A percentile compares a stretch with the other conserved stretches of the same genome.
Evolutionary conservation across 2,797 vertebrate genomes (phyloP).

Genomic region (Danio choprae): DNA sequence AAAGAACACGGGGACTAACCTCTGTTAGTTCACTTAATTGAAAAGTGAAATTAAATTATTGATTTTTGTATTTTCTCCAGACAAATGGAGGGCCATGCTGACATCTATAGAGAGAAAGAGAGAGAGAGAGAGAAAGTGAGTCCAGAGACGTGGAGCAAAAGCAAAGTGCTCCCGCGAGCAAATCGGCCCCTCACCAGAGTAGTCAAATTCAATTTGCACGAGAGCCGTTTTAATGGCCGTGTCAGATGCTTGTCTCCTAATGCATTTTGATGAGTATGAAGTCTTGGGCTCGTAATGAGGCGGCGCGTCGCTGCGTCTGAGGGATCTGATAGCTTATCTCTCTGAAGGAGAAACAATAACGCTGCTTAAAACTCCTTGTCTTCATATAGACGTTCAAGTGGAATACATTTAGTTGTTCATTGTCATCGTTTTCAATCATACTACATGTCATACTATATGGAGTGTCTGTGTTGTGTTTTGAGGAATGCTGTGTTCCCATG

Average conservation of each 20-base stretch:
- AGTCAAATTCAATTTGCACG: slow-evolving; percentile 56
- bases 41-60: slow-evolving; percentile 66
- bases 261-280: slow-evolving; percentile 64
- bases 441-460: neutral
- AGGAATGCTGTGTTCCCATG: neutral
- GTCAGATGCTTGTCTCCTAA: slow-evolving; percentile 65
- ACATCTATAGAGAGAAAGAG: slow-evolving; percentile 27
- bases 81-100: slow-evolving; percentile 44
- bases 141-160: slow-evolving; percentile 15
- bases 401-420: slow-evolving; percentile 43
- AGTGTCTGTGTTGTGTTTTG: slow-evolving; percentile 25
- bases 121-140: neutral
- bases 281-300: slow-evolving; percentile 62
- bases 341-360: slow-evolving; percentile 59
- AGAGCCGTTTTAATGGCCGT: slow-evolving; percentile 52
- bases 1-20: slow-evolving; percentile 48
- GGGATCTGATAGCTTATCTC: slow-evolving; percentile 59
- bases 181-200: slow-evolving; percentile 36
- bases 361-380: slow-evolving; percentile 38
- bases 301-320: slow-evolving; percentile 45
- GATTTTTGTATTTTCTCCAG: slow-evolving; percentile 55
- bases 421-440: slow-evolving; percentile 16
- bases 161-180: slow-evolving; percentile 47
- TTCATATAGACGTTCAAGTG: slow-evolving; percentile 41
- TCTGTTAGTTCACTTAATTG: slow-evolving; percentile 63